Base-by-base conservation (phyloP, 2,888 invertebrate genomes). In the Drosophila testacea region DNA sequence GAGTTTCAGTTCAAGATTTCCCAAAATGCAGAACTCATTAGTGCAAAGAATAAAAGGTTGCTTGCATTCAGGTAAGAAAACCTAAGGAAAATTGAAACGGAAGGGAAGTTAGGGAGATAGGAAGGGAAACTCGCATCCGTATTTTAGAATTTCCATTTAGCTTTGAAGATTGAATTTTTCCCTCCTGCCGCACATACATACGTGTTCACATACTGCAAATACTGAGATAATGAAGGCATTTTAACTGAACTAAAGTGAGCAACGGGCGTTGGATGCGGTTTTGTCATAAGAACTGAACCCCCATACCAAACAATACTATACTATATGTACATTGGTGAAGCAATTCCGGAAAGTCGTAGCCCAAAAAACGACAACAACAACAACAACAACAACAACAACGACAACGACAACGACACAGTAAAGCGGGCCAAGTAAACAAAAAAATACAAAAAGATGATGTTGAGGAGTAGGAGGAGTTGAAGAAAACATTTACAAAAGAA, bases 401-500 rank as follows among this genome's bases (percentile, higher is more conserved):
- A n/a, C n/a, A 39, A 54, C 46, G 52, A 32, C 32, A 7, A 32
- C 32, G 32, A 64, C 65, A 72, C 74, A 83, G 71, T 61, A 77
- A 77, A 88, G 80, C 83, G 64, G 88, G 82, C 88, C 79, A 83
- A 86, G 78, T 86, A 83, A 83, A 86, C 87, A 79, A 77, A 61
- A 73, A 71, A 68, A 77, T 57, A 52, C 39, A 63, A 75, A 52
- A 68, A 69, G 46, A 79, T 13, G 54, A 54, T 44, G 55, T 44
- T 28, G 68, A 41, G 30, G 42, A 44, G 41, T 39, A 63, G 48
- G 38, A 51, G 62, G 28, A 61, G 51, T 44, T 42, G 47, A 52
- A 69, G 63, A 88, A 89, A 83, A 88, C 88, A 83, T 85, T 85
- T 80, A 88, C 78, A 80, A 89, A 88, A 88, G 73, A 81, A 85